Evolutionary conservation across 2,113 vertebrate species (phyloP).

Genomic region (Odontesthes bonariensis): DNA sequence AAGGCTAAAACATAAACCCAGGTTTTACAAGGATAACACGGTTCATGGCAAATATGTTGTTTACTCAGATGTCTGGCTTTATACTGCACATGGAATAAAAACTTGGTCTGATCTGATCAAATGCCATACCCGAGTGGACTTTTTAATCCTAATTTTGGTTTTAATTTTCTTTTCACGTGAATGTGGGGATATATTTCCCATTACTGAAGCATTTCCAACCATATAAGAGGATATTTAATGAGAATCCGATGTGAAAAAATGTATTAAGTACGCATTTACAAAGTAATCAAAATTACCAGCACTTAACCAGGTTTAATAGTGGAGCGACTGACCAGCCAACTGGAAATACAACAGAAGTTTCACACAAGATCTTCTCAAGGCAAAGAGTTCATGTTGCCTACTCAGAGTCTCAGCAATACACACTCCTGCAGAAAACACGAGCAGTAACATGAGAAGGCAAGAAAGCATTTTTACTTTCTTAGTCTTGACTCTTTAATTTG

Average conservation of each 20-base stretch:
- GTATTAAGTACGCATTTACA: no score
- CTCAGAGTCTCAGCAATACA: no score
- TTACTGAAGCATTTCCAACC: no score
- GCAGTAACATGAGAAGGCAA: background rate
- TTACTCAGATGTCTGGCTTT: constrained; percentile 68
- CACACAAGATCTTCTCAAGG: background rate
- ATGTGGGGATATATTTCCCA: no score
- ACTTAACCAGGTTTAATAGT: no score
- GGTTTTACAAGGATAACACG: constrained; percentile 73
- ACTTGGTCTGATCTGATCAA: constrained; percentile 47
- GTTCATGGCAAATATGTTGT: constrained; percentile 72
- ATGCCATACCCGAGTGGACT: constrained; percentile 32
- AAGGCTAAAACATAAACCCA: constrained; percentile 64
- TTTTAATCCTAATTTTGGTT: background rate
- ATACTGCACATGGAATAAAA: constrained; percentile 65
- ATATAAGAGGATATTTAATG: no score
- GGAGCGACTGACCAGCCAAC: background rate
- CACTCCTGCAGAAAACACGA: background rate
- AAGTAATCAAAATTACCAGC: no score
- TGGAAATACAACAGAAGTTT: background rate
- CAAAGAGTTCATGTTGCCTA: no score
- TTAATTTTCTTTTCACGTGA: background rate
- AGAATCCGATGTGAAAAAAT: no score
- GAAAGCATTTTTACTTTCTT: background rate
- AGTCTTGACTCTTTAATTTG: background rate